phyloP scores from a whole-genome alignment of 2,113 vertebrate species.

The Cephalopterus ornatus region DNA sequence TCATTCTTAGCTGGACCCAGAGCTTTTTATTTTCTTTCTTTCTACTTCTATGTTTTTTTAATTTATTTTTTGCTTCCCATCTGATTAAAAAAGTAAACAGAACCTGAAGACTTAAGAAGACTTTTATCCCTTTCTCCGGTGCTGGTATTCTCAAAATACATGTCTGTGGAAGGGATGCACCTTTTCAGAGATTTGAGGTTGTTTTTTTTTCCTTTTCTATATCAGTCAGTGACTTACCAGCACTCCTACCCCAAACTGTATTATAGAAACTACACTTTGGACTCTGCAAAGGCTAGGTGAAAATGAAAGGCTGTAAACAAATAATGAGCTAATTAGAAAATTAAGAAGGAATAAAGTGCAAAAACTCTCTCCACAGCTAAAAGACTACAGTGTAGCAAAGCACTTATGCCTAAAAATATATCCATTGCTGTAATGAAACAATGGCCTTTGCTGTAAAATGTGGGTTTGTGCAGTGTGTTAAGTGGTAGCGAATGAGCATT shows the following conservation, averaged over 20 bases:
- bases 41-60: background rate
- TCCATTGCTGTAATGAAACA: background rate
- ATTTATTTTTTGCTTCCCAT: background rate
- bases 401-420: background rate
- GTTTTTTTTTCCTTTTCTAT: background rate
- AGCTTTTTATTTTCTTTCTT: background rate
- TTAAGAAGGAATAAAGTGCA: background rate
- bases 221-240: background rate
- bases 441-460: background rate
- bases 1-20: background rate
- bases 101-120: background rate
- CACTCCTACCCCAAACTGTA: background rate
- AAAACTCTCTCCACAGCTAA: background rate
- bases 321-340: background rate
- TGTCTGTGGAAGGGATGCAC: background rate
- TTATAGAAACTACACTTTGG: background rate
- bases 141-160: background rate
- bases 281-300: background rate
- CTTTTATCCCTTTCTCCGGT: background rate
- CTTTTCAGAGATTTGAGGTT: background rate
- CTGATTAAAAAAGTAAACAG: background rate
- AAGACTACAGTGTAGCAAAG: background rate
- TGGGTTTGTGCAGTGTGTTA: background rate
- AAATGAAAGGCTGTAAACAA: background rate
- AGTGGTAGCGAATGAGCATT: background rate